A percentile compares a stretch with the other conserved stretches of the same genome.
These are phyloP conservation scores for Anolis sagrei DNA, from an alignment of 2,113 vertebrate genomes.

Conservation along the genomic window DNA sequence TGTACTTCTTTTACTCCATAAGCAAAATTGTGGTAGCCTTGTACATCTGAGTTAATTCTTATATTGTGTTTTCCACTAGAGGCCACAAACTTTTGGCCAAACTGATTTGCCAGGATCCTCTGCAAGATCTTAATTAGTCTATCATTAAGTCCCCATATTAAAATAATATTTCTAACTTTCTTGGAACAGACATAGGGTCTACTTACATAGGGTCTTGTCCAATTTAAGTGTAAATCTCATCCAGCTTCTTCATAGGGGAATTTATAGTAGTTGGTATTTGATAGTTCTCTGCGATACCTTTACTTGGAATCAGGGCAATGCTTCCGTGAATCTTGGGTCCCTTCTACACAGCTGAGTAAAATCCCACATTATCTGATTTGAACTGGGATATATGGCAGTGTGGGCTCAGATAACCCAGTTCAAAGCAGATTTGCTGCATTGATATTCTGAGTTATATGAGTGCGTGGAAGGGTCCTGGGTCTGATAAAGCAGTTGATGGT, in stretches of 20 bases:
- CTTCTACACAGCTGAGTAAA: no score
- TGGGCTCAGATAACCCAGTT: no score
- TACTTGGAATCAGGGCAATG: slow-evolving; percentile 45
- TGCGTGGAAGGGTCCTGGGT: slow-evolving; percentile 38
- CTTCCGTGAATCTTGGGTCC: slow-evolving; percentile 23
- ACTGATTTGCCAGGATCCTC: slow-evolving; percentile 54
- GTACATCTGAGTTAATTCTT: neutral
- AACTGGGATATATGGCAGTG: no score
- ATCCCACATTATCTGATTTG: no score
- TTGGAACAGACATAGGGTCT: slow-evolving; percentile 67
- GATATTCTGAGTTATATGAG: no score
- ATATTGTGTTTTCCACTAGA: slow-evolving; percentile 52
- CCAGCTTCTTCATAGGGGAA: slow-evolving; percentile 61
- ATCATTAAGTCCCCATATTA: slow-evolving; percentile 64
- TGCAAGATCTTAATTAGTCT: slow-evolving; percentile 63
- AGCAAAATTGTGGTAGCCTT: neutral
- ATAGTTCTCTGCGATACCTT: slow-evolving; percentile 55
- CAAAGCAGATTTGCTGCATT: no score
- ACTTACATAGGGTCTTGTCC: slow-evolving; percentile 65
- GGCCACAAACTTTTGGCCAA: slow-evolving; percentile 60
- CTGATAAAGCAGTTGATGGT: slow-evolving; percentile 63
- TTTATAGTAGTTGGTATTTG: slow-evolving; percentile 58
- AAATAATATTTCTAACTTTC: slow-evolving; percentile 64
- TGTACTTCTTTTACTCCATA: no score
- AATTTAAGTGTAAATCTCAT: slow-evolving; percentile 46